Evolutionary conservation across 2,113 vertebrate genomes (phyloP).

Genomic region (Otolemur garnettii): DNA sequence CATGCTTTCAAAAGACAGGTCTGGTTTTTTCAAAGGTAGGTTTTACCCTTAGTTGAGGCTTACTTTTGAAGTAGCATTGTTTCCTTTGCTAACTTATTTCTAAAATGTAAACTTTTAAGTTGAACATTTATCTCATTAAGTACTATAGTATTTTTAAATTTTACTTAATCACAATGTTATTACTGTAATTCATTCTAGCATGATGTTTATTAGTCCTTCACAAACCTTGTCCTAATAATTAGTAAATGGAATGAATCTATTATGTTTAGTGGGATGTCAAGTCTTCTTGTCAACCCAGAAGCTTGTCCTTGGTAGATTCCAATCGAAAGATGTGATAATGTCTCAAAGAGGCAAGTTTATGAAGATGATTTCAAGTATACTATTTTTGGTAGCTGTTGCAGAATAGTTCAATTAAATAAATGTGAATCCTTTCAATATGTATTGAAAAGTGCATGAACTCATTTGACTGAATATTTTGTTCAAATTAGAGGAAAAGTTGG

Average conservation of each 20-base stretch:
- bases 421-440: neutral
- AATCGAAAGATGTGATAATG: neutral
- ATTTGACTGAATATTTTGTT: constrained; percentile 36
- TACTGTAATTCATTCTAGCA: neutral
- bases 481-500: neutral
- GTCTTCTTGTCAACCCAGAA: constrained; percentile 1
- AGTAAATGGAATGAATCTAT: constrained; percentile 1
- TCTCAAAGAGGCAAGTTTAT: constrained; percentile 30
- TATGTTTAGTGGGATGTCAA: neutral
- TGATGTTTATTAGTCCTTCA: constrained; percentile 30
- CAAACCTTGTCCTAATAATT: constrained; percentile 12
- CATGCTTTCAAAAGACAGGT: neutral
- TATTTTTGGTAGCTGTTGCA: neutral
- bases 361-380: neutral
- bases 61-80: neutral
- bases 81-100: constrained; percentile 17
- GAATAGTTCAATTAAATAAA: constrained; percentile 26
- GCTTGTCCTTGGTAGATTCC: neutral
- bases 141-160: constrained; percentile 38
- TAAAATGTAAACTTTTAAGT: constrained; percentile 34
- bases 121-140: constrained; percentile 37
- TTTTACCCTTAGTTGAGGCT: neutral
- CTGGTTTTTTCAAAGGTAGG: neutral
- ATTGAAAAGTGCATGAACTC: neutral
- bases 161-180: constrained; percentile 5